These are phyloP conservation scores for Mimumesa dahlbomi DNA, from an alignment of 2,888 invertebrate genomes.

Conservation along the genomic window DNA sequence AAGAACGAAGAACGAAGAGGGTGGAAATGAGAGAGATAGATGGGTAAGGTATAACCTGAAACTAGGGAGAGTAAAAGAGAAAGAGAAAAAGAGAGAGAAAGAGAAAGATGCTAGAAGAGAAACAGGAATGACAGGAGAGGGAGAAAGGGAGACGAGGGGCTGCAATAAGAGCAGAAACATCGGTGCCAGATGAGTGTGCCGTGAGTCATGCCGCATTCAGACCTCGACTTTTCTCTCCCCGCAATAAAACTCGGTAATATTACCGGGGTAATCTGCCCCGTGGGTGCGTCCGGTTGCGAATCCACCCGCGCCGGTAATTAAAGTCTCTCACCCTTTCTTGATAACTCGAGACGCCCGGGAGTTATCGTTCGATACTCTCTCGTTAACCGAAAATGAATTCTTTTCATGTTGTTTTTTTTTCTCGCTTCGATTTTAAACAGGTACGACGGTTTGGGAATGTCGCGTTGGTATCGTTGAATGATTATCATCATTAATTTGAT, in stretches of 20 bases:
- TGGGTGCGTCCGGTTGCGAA: constrained; percentile 66
- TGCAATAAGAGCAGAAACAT: constrained; percentile 67
- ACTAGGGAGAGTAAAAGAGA: not conserved
- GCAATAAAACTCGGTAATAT: constrained; percentile 69
- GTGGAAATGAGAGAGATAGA: constrained; percentile 1
- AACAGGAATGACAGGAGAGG: constrained; percentile 28
- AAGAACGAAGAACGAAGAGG: constrained; percentile 11
- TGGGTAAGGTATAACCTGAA: too few species aligned
- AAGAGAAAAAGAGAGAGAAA: not conserved
- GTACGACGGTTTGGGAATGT: too few species aligned
- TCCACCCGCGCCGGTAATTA: constrained; percentile 61
- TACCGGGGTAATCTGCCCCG: constrained; percentile 65
- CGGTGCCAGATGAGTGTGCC: constrained; percentile 65
- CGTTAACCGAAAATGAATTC: constrained; percentile 1
- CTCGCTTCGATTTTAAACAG: too few species aligned
- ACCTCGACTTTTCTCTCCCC: constrained; percentile 52
- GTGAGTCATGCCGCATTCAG: constrained; percentile 64
- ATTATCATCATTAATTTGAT: not conserved
- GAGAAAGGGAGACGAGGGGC: constrained; percentile 25
- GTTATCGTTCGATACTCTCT: constrained; percentile 14
- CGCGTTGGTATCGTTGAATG: not conserved
- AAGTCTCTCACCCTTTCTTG: constrained; percentile 49
- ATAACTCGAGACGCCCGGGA: constrained; percentile 31
- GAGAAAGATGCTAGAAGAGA: constrained; percentile 23
- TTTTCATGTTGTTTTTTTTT: too few species aligned